Evolutionary conservation across 2,797 vertebrate species (phyloP).

Genomic region (Cossypha polioptera): DNA sequence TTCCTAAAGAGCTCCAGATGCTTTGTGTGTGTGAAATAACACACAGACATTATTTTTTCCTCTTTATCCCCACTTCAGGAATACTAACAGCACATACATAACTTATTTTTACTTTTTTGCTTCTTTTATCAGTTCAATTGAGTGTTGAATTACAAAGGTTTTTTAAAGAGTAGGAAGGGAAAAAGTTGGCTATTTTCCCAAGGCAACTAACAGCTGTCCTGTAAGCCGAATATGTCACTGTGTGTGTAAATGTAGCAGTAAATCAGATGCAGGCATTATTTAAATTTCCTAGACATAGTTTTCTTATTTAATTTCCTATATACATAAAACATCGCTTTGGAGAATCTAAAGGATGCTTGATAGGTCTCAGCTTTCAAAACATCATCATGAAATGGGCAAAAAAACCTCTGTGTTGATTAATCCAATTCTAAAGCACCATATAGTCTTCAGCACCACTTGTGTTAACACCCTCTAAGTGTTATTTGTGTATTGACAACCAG

Average conservation of each 20-base stretch:
- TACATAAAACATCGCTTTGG: not conserved
- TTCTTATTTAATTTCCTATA: not conserved
- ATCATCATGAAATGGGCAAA: not conserved
- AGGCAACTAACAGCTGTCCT: not conserved
- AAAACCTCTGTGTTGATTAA: not conserved
- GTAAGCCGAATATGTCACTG: not conserved
- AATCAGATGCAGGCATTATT: not conserved
- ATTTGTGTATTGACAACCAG: not conserved
- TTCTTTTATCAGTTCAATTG: not conserved
- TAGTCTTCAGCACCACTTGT: fast-evolving
- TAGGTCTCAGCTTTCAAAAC: not conserved
- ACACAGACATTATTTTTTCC: not conserved
- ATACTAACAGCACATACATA: not conserved
- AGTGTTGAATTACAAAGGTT: not conserved
- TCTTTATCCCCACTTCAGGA: not conserved
- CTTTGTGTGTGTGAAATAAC: not conserved
- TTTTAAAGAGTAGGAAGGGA: not conserved
- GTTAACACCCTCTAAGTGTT: not conserved
- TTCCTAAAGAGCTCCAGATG: not conserved
- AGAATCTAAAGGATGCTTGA: not conserved
- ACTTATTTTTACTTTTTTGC: not conserved
- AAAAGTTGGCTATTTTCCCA: not conserved
- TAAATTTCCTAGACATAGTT: not conserved
- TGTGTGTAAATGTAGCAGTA: not conserved
- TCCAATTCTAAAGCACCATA: not conserved